Conservation (phyloP, 2,113 vertebrate species). For the Indicator indicator region DNA sequence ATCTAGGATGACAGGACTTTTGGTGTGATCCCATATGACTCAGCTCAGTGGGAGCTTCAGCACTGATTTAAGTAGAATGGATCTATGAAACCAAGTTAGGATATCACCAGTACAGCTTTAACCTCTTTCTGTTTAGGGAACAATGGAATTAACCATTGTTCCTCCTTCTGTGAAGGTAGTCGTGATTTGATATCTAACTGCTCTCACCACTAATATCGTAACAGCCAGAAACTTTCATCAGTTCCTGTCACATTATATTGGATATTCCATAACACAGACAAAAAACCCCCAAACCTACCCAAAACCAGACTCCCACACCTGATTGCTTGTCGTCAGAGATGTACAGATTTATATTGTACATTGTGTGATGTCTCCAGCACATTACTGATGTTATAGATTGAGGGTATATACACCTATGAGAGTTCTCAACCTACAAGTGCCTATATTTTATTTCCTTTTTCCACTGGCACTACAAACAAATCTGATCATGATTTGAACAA, state of each 20-base stretch:
- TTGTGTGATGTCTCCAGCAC: not conserved
- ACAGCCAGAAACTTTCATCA: not conserved
- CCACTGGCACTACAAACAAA: not conserved
- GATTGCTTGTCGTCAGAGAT: not conserved
- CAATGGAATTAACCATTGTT: not conserved
- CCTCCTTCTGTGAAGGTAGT: rapidly evolving
- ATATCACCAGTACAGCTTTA: not conserved
- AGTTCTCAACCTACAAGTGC: not conserved
- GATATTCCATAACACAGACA: not conserved
- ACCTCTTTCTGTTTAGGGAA: not conserved
- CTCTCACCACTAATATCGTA: not conserved
- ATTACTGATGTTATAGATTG: not conserved
- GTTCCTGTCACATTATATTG: not conserved
- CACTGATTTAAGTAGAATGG: not conserved
- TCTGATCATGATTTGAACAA: conserved; percentile 16
- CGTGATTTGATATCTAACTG: not conserved
- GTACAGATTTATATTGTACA: not conserved
- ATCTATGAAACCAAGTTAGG: not conserved
- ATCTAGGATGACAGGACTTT: not conserved
- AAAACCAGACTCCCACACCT: not conserved
- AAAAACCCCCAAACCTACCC: not conserved
- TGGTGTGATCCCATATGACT: not conserved
- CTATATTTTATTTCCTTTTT: conserved; percentile 19
- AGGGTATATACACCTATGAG: not conserved
- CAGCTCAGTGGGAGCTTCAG: not conserved